These are phyloP conservation scores for Euborellia annulipes DNA, from an alignment of 1,140 invertebrate genomes.

Conservation along the genomic window DNA sequence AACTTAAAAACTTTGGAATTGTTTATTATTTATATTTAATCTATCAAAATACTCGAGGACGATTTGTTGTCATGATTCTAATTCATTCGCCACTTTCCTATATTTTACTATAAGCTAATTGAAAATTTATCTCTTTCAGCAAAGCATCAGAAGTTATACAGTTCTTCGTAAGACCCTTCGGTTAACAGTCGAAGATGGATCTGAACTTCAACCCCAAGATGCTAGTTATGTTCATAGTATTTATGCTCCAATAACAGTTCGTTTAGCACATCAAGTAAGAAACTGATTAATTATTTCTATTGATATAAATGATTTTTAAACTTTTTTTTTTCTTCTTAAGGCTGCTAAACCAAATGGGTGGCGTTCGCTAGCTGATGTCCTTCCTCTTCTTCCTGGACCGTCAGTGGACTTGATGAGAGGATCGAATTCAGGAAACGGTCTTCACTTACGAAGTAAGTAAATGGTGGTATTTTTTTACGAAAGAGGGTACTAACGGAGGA, in stretches of 20 bases:
- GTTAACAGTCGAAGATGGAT: conserved; percentile 73
- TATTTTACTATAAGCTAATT: conserved; percentile 4
- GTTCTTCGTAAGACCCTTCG: conserved; percentile 44
- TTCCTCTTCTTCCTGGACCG: conserved; percentile 46
- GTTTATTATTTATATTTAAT: background rate
- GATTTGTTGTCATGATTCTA: conserved; percentile 1
- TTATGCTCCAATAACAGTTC: conserved; percentile 84
- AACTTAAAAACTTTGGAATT: too few species aligned
- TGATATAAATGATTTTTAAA: too few species aligned
- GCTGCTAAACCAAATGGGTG: conserved; percentile 34
- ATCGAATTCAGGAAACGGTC: background rate
- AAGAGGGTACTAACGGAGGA: too few species aligned
- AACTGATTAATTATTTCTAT: too few species aligned
- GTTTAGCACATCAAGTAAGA: conserved; percentile 56
- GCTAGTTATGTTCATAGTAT: conserved; percentile 87
- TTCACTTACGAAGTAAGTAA: too few species aligned
- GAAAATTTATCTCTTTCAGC: conserved; percentile 12
- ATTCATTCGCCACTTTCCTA: conserved; percentile 5
- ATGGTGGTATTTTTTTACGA: too few species aligned
- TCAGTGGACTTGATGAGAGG: background rate
- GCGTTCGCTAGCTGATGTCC: conserved; percentile 49
- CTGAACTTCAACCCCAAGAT: conserved; percentile 69
- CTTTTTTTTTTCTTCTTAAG: too few species aligned
- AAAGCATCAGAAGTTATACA: conserved; percentile 26
- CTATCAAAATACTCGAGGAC: background rate